phyloP scores from a whole-genome alignment of 2,113 vertebrate species.

The Oenanthe oenanthe region DNA sequence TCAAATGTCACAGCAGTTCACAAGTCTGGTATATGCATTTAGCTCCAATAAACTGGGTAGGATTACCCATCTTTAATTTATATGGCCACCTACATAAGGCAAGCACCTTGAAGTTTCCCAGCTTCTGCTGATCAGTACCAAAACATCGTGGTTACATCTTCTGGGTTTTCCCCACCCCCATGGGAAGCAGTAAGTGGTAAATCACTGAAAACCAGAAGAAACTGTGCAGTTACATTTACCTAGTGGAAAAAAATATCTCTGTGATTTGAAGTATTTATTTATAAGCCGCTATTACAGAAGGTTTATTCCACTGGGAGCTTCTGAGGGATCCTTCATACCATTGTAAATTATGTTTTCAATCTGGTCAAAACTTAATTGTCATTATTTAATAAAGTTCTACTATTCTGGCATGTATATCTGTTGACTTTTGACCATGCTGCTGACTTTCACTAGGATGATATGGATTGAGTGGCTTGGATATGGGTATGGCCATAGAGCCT shows the following conservation, averaged over 20 bases:
- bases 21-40: not conserved
- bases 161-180: not conserved
- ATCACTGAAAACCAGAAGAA: not conserved
- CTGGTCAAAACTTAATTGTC: not conserved
- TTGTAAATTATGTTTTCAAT: not conserved
- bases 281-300: not conserved
- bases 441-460: not conserved
- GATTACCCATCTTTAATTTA: not conserved
- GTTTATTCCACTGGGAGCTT: not conserved
- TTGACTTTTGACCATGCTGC: not conserved
- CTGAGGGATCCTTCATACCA: not conserved
- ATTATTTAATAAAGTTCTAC: not conserved
- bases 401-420: accelerated
- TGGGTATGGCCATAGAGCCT: not conserved
- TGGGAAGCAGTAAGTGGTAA: not conserved
- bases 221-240: not conserved
- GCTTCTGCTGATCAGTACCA: not conserved
- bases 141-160: not conserved
- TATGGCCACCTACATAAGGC: not conserved
- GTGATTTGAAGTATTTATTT: not conserved
- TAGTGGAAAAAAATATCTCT: not conserved
- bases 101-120: not conserved
- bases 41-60: not conserved
- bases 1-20: not conserved
- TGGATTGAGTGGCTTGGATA: not conserved